Conservation (phyloP, 2,797 vertebrate genomes). For the Peromyscus eremicus region DNA sequence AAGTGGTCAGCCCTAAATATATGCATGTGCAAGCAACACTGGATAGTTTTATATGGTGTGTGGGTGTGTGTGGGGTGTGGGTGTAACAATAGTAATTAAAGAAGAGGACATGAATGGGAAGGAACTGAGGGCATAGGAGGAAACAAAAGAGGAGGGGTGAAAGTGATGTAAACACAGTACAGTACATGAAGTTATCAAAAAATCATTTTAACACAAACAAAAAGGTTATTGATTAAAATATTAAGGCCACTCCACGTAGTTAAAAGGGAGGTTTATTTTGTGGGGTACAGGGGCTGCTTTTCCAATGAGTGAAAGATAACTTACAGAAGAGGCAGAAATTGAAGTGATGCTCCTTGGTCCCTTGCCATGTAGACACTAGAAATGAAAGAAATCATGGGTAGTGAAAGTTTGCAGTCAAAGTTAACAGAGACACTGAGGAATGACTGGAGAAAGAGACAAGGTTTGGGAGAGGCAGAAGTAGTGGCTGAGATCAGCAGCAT, state of each 20-base stretch:
- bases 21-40: neutral
- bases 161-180: neutral
- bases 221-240: neutral
- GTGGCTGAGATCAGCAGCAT: neutral
- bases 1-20: neutral
- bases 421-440: neutral
- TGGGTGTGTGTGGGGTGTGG: neutral
- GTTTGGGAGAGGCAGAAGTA: neutral
- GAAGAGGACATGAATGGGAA: neutral
- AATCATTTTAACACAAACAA: neutral
- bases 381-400: neutral
- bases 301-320: neutral
- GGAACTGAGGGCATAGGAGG: neutral
- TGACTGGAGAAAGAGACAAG: neutral
- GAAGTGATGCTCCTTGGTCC: neutral
- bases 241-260: too few species aligned
- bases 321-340: neutral
- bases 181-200: neutral
- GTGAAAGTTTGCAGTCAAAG: neutral
- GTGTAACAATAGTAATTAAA: neutral
- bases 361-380: constrained; percentile 1
- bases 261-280: too few species aligned
- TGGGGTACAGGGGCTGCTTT: neutral
- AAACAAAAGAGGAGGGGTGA: neutral
- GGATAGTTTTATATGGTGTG: neutral